Conservation (phyloP, 2,888 invertebrate genomes). For the Spilarctia lutea region DNA sequence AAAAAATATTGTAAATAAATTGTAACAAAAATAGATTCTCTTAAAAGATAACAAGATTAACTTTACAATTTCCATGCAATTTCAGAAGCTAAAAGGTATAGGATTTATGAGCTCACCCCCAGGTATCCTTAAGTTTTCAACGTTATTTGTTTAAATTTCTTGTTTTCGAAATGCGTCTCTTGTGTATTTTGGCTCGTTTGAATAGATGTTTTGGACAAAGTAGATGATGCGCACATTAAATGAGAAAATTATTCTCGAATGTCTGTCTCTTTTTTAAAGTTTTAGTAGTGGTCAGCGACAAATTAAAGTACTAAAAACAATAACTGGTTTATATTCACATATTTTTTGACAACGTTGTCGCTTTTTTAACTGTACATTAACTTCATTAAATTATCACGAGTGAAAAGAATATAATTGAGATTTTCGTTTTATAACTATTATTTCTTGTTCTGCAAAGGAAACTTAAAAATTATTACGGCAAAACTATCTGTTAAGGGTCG, state of each 20-base stretch:
- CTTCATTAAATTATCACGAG: background rate
- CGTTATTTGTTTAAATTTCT: constrained; percentile 56
- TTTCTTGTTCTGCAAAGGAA: too few species aligned
- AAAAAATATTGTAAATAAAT: background rate
- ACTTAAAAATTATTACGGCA: too few species aligned
- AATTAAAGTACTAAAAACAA: background rate
- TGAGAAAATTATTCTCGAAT: background rate
- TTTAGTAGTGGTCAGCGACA: background rate
- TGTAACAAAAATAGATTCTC: constrained; percentile 15
- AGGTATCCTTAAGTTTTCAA: constrained; percentile 47
- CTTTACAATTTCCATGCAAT: constrained; percentile 42
- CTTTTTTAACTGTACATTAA: background rate
- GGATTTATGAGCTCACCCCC: constrained; percentile 41
- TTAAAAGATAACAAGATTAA: constrained; percentile 39
- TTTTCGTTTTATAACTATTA: too few species aligned
- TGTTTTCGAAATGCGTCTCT: constrained; percentile 58
- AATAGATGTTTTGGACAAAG: constrained; percentile 55
- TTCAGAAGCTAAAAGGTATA: constrained; percentile 46
- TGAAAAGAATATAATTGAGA: background rate
- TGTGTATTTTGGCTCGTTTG: constrained; percentile 56
- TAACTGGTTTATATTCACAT: background rate
- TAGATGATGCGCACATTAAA: constrained; percentile 14
- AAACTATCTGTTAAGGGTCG: too few species aligned
- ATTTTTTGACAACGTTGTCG: background rate
- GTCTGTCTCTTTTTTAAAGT: background rate